Base-by-base conservation (phyloP, 2,113 vertebrate genomes). In the Misgurnus mizolepis region DNA sequence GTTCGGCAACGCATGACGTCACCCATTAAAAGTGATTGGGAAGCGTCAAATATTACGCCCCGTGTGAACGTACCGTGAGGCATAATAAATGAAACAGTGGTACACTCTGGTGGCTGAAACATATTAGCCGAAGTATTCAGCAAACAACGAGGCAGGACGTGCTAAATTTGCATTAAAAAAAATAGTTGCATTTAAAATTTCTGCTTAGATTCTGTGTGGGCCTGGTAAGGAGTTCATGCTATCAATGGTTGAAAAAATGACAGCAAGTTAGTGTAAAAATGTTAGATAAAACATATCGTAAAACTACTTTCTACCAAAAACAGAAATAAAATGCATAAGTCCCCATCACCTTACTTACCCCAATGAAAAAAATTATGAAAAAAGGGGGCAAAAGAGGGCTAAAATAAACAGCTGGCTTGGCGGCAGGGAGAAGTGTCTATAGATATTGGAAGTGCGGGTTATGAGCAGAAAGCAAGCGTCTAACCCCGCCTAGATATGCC, bases 381-480 rank as follows among this genome's bases (percentile, higher is more conserved):
- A 40, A 45, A 64, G 49, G 4, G 60, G 14, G 17, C 45, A 45
- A 49, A 67, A 22, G 43, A 78, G 34, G 53, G 39, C n/a, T 47
- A 73, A 79, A 55, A 34, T 67, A 9, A 68, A 69, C 60, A 66
- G 27, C 14, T 80, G 70, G 66, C n/a, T 68, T 74, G 80, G 67
- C 18, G 50, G 67, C 53, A 70, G 53, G 56, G 67, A 45, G 53
- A 15, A 81, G 70, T 67, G 73, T 80, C 80, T 74, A 64, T 86
- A 76, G 77, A 85, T 67, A 79, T 49, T 62, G 82, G 81, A 81
- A 68, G 81, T 40, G 60, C 82, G 86, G 81, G 88, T 86, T 90
- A 89, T 87, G 88, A 91, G 90, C 87, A 58, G 73, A 83, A 91
- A 93, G 92, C 92, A 92, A 91, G 91, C 91, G 78, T 82, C 84